Conservation (phyloP, 2,797 vertebrate genomes). For the Eremophila alpestris region DNA sequence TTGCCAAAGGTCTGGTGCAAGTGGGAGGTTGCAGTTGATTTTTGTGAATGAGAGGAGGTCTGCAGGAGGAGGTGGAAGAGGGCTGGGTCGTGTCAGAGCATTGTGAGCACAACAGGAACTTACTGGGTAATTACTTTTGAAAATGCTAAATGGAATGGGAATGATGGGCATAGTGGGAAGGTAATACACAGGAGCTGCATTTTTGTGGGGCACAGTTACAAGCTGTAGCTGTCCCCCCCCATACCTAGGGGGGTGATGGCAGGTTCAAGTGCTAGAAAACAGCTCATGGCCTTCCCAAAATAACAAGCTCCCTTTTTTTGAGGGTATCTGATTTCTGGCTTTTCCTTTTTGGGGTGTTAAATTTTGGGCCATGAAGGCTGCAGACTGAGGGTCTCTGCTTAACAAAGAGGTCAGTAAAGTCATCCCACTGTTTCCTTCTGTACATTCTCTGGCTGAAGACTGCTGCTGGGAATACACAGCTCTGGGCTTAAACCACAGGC, state of each 20-base stretch:
- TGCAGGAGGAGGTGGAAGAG: not conserved
- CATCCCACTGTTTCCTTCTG: not conserved
- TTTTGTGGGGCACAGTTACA: not conserved
- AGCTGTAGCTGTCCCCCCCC: not conserved
- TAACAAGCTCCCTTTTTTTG: not conserved
- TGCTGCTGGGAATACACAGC: rapidly evolving
- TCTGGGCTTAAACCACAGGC: not conserved
- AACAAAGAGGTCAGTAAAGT: not conserved
- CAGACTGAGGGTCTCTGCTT: not conserved
- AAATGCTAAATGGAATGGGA: not conserved
- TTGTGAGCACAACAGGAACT: not conserved
- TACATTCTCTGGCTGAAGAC: not conserved
- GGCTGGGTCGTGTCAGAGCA: not conserved
- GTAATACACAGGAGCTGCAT: not conserved
- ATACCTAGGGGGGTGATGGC: not conserved
- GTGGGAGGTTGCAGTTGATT: not conserved
- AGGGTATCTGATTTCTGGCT: not conserved
- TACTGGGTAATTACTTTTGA: not conserved
- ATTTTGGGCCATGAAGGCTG: not conserved
- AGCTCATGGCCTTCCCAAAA: not conserved
- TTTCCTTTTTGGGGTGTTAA: not conserved
- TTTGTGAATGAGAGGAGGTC: constrained; percentile 19
- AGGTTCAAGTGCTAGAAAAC: not conserved
- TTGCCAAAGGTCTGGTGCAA: not conserved
- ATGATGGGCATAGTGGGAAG: not conserved